A percentile compares a stretch with the other conserved stretches of the same genome.
Evolutionary conservation across 92 coral and sea anemone genomes (phyloP).

Genomic region (Bergia sp.): DNA sequence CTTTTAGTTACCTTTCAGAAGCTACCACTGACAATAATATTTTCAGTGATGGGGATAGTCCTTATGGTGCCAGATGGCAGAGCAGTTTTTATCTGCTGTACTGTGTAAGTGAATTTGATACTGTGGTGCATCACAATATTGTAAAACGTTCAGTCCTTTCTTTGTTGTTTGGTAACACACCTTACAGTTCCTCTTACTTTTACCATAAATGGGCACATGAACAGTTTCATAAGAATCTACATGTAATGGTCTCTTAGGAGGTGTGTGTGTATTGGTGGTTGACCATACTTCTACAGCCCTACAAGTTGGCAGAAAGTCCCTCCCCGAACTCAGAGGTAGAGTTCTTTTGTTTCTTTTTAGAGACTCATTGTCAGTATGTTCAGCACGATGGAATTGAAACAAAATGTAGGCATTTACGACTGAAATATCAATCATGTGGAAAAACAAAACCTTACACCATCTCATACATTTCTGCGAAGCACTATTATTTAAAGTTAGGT

Average conservation of each 20-base stretch:
- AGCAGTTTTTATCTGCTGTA: conserved; percentile 14
- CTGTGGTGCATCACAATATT: conserved; percentile 40
- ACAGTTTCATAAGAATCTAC: not conserved
- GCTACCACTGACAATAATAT: too few species aligned
- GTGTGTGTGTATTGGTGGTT: not conserved
- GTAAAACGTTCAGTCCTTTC: not conserved
- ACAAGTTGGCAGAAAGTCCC: conserved; percentile 4
- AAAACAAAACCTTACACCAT: not conserved
- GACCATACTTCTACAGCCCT: not conserved
- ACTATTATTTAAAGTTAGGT: not conserved
- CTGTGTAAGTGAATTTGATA: conserved; percentile 22
- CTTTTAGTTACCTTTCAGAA: too few species aligned
- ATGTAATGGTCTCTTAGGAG: not conserved
- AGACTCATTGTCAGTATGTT: not conserved
- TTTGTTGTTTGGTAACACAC: conserved; percentile 8
- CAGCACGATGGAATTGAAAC: conserved; percentile 1
- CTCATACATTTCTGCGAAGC: not conserved
- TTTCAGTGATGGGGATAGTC: too few species aligned
- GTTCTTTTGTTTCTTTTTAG: conserved; percentile 6
- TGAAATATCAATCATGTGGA: not conserved
- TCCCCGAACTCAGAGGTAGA: conserved; percentile 3
- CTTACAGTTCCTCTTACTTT: not conserved
- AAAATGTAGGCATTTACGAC: conserved; percentile 6
- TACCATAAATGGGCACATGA: not conserved
- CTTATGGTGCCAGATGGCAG: not conserved